A percentile compares a stretch with the other conserved stretches of the same genome.
These are phyloP conservation scores for Andrena bucephala DNA, from an alignment of 2,888 invertebrate genomes.

Conservation along the genomic window DNA sequence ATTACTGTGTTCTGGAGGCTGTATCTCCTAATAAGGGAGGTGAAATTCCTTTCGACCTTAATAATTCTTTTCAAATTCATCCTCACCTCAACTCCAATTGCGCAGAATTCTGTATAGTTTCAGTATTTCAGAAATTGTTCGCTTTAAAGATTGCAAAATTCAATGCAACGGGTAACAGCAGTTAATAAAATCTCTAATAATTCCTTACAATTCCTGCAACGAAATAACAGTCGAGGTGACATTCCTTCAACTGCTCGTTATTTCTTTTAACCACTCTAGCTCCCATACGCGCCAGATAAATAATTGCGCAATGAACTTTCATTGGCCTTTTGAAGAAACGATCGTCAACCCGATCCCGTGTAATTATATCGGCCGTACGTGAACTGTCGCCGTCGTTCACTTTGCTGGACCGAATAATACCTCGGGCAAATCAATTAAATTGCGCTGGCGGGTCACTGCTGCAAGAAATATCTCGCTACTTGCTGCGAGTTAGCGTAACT, in stretches of 20 bases:
- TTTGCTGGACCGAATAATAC: conserved; percentile 13
- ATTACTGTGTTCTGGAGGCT: no score
- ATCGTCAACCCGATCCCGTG: conserved; percentile 38
- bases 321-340: conserved; percentile 48
- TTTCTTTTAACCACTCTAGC: conserved; percentile 24
- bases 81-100: no score
- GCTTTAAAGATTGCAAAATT: neutral
- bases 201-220: neutral
- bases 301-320: conserved; percentile 54
- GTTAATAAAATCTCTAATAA: neutral
- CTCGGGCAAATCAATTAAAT: conserved; percentile 27
- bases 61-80: no score
- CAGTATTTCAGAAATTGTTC: neutral
- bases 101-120: no score
- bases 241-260: conserved; percentile 24
- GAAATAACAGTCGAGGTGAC: conserved; percentile 19
- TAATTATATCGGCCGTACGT: conserved; percentile 30
- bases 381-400: neutral
- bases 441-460: neutral
- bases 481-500: neutral
- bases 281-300: conserved; percentile 3
- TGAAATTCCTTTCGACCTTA: no score
- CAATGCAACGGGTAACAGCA: neutral
- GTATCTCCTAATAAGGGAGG: no score
- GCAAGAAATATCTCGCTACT: neutral